Base-by-base conservation (phyloP, 2,113 vertebrate genomes). In the Callithrix jacchus region DNA sequence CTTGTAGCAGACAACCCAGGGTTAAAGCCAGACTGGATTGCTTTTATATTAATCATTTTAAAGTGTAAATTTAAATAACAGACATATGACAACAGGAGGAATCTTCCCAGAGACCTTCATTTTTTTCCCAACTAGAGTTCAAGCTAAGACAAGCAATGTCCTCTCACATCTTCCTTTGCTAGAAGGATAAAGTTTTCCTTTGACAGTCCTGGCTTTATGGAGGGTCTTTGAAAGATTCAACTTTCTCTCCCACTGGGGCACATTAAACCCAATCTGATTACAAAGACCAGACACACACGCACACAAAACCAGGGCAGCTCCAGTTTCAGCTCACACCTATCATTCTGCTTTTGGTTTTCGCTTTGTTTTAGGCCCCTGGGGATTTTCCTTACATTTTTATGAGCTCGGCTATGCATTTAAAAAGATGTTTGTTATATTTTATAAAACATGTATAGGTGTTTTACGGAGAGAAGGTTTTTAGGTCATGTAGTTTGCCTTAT, bases 371-470 rank as follows among this genome's bases (percentile, higher is more conserved):
- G 32, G 16, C 23, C 70, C 64, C 81, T 87, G 56, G 84, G 87
- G 64, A 92, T 87, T 89, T 93, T 70, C 52, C 83, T 80, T 84
- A 93, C 89, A 93, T 94, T 97, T 95, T 91, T 91, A 73, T 93
- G 87, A 95, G 70, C 45, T 76, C 54, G 66, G 89, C 61, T 97
- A n/a, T 97, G 91, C 89, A 93, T 97, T 97, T 96, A 93, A 94
- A 97, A 97, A 93, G 87, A 94, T 92, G 70, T 95, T 97, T 93
- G 93, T 81, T 97, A 85, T 95, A 92, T 95, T 95, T 93, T 90
- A 93, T 95, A 74, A 97, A 98, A 96, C 80, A 97, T 92, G 96
- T 87, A 95, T 92, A 85, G 68, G 37, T 95, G 40, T 85, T 92
- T 90, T 84, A 94, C 52, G 84, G 70, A 92, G 30, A 80, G 56